Evolutionary conservation across 2,113 vertebrate species (phyloP).

Genomic region (Cygnus buccinator): DNA sequence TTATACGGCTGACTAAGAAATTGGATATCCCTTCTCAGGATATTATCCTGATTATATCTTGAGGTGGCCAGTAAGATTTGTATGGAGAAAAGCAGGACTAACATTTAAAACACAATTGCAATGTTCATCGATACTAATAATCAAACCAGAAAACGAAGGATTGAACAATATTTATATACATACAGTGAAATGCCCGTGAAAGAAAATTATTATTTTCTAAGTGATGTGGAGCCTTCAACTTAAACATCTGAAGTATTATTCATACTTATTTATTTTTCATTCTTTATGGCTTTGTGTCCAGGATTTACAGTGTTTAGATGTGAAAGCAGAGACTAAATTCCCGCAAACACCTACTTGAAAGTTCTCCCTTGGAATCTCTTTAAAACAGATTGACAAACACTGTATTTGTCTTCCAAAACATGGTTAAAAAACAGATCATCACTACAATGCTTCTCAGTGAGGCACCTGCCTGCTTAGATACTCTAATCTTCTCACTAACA

Average conservation of each 20-base stretch:
- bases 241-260: not conserved
- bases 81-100: not conserved
- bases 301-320: not conserved
- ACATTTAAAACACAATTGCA: not conserved
- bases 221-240: not conserved
- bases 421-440: not conserved
- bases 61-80: not conserved
- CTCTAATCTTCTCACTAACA: not conserved
- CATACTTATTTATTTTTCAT: not conserved
- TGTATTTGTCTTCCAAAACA: not conserved
- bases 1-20: not conserved
- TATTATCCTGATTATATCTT: not conserved
- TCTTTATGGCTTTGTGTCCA: not conserved
- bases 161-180: not conserved
- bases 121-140: not conserved
- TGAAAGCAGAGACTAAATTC: not conserved
- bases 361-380: not conserved
- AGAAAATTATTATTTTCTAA: not conserved
- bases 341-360: not conserved
- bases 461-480: not conserved
- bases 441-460: not conserved
- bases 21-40: not conserved
- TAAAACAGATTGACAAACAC: not conserved
- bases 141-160: not conserved
- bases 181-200: not conserved